Base-by-base conservation (phyloP, 2,888 invertebrate species). In the Lepidocyrtoides sp. region DNA sequence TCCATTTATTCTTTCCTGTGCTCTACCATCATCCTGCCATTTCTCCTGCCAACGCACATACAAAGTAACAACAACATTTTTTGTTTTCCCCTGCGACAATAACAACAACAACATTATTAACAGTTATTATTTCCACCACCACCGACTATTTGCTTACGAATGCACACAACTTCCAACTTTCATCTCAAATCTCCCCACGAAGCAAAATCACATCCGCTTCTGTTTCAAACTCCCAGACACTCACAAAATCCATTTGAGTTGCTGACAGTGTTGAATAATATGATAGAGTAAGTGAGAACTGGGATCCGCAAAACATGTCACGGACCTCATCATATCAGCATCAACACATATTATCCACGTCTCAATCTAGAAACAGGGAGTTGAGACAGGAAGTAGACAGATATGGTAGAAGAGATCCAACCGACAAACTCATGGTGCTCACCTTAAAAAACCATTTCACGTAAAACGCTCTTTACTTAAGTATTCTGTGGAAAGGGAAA, bases 171-270 rank as follows among this genome's bases (percentile, higher is more conserved):
- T 66, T 17, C 44, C 72, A 23, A 75, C 44, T 44, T 32, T 77
- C 77, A 48, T 77, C 51, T 75, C 44, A 75, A 32, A 51, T 51
- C 77, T n/a, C 29, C 77, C 10, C 14, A 48, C 29, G 48, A 81
- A 57, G 60, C 81, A 81, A 81, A n/a, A 81, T 81, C 81, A 81
- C 57, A 81, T 57, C 81, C 60, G 57, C 36, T 81, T 79, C 41
- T 81, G 60, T 41, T 57, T 36, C 81, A 41, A 57, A 81, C 57
- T 57, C 81, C 60, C 60, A 32, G 14, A 5, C 20, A 60, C 57
- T 57, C 60, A 29, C 36, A 69, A 32, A 79, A 81, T 77, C 77
- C 51, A 77, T 29, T 41, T 14, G 29, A 57, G 36, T 41, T 60
- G 57, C 79, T 81, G 57, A 79, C 79, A 79, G 12, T 57, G 36